Evolutionary conservation across 2,888 invertebrate genomes (phyloP), one percentile per base, ranked within the genome.

Genomic region (Ophion ventricosus): DNA sequence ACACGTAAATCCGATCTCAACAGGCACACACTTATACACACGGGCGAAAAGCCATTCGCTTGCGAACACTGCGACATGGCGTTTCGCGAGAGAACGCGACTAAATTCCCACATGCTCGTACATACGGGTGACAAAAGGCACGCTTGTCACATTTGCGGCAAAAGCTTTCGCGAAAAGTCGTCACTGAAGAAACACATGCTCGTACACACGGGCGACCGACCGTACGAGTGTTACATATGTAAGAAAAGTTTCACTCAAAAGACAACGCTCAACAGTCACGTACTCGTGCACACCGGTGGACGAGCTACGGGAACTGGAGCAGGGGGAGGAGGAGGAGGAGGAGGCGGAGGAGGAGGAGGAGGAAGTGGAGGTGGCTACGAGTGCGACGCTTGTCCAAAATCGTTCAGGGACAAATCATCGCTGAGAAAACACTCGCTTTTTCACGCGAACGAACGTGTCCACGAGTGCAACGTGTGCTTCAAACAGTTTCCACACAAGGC

Each of bases 1-100:
- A 93, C 93, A 0, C 87, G 92, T 0, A 93, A 92, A 40, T 93
- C 93, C 1, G 93, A 93, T 86, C 85, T 93, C 14, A 93, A 92
- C 77, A 89, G 93, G 77, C 93, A 93, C 64, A 91, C 91, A 8
- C 76, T 93, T 3, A 92, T 93, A 82, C 92, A 92, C 35, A 92
- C 92, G 0, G 92, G 92, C 1, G 92, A 92, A 69, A 92, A 92
- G 75, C 92, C 92, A 0, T 92, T 90, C 57, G 92, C 92, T 17
- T 92, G 92, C 84, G 90, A 91, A 69, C 81, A 90, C 10, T 92
- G 92, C 82, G 90, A 92, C 11, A 92, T 92, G 92, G 92, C 92
- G 4, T 92, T 92, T 82, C 87, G 92, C 67, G 92, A 92, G 80
- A 91, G 91, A 80, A 92, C 92, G 11, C 89, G 92, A 83, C 85